Base-by-base conservation (phyloP, 2,113 vertebrate species). In the Otis tarda region DNA sequence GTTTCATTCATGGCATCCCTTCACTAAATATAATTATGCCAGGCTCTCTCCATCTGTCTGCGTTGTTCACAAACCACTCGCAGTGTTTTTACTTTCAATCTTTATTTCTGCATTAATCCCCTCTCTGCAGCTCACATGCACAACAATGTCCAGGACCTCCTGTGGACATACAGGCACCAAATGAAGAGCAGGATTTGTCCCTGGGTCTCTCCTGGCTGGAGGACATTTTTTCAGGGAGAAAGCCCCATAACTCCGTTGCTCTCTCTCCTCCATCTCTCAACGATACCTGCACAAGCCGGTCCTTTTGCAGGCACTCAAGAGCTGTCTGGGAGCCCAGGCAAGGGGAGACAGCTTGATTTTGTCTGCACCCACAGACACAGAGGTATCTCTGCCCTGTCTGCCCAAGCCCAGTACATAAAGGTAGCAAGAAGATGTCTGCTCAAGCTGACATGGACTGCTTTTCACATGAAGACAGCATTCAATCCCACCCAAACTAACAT, bases 1-100 rank as follows among this genome's bases (percentile, higher is more conserved):
- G 93, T 97, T 96, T 94, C 95, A 96, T 96, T 96, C 93, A 96
- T 95, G 93, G 91, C 74, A 2, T 85, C 82, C 91, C 96, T 97
- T 97, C n/a, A 96, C 98, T 98, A 98, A 97, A 98, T 98, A 98
- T 97, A 98, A 98, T 98, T 98, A 98, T 98, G 98, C 98, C 98
- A 96, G 95, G 97, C 90, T 97, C 94, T 96, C 95, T 98, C 97
- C 93, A 97, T 98, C 98, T 98, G 97, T 94, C 97, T 96, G 97
- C 76, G 15, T 43, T 43, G 15, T 97, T 98, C 98, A 98, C 98
- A 97, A 98, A 98, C 91, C 1, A 28, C 67, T 89, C 92, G 53
- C 86, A 74, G 55, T 92, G 88, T 45, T 97, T 96, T 95, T 90
- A 94, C 96, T 95, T 95, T 91, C 95, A 73, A 33, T 94, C 82